Evolutionary conservation across 2,888 invertebrate species (phyloP), one percentile per base, ranked within the genome.

Genomic region (Sepiola atlantica): DNA sequence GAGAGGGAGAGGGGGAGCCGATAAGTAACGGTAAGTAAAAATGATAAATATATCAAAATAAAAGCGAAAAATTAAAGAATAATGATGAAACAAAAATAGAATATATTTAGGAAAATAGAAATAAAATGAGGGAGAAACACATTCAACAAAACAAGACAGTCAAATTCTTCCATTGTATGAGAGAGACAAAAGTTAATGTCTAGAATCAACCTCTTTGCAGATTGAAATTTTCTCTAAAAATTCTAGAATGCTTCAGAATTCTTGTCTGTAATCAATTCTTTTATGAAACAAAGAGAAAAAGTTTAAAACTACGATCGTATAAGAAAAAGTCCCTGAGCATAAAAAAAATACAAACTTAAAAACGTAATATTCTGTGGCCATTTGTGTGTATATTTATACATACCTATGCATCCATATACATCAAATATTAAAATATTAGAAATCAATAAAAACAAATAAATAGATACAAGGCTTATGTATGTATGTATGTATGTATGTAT

Each of bases 251-350:
- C 77, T 77, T 16, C n/a, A 77, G n/a, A 77, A 45, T 77, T n/a
- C 32, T 77, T 77, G 77, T 77, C 77, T 77, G n/a, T 77, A 77
- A 77, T 77, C 77, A 77, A 77, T 77, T 77, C 77, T n/a, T 77
- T 77, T n/a, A 16, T 16, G 32, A 16, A 77, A 77, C 77, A 77
- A 77, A 77, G 45, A n/a, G n/a, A n/a, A n/a, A n/a, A 77, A n/a
- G 14, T 10, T n/a, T n/a, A 32, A 32, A n/a, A 14, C 16, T n/a
- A 32, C 14, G 21, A 77, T 16, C n/a, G 12, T 16, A 77, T 32
- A 32, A 4, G 16, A 77, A 61, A 61, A 6, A 61, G 3, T 12
- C 2, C 28, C 28, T 28, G 28, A 61, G 28, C 6, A 61, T 61
- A 28, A 61, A 6, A n/a, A 45, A 45, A 45, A 45, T 45, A 45